Evolutionary conservation across 2,113 vertebrate genomes (phyloP).

Genomic region (Phodopus roborovskii): DNA sequence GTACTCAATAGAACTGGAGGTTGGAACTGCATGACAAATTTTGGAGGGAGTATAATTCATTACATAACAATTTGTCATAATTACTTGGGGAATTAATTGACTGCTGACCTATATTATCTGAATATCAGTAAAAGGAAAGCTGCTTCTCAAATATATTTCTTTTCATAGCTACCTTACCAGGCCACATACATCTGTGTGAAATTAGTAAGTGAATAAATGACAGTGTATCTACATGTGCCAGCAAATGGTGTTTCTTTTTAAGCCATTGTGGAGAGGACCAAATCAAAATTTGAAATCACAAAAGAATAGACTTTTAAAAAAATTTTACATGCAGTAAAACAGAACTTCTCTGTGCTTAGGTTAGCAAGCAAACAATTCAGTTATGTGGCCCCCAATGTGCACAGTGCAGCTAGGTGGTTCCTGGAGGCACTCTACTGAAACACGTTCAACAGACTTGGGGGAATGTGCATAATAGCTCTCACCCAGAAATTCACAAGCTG

Average conservation of each 20-base stretch:
- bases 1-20: background rate
- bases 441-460: background rate
- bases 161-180: background rate
- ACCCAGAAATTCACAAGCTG: background rate
- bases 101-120: background rate
- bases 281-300: constrained; percentile 13
- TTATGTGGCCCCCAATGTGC: background rate
- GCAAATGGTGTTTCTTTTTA: background rate
- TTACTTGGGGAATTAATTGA: constrained; percentile 34
- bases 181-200: background rate
- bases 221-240: background rate
- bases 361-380: background rate
- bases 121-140: constrained; percentile 40
- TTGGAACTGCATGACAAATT: background rate
- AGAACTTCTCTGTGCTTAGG: background rate
- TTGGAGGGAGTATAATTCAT: background rate
- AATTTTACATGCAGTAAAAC: background rate
- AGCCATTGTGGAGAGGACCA: background rate
- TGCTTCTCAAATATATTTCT: constrained; percentile 19
- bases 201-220: background rate
- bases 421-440: background rate
- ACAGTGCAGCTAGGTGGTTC: background rate
- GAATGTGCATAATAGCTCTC: background rate
- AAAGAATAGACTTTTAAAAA: background rate
- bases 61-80: constrained; percentile 9